A percentile compares a stretch with the other conserved stretches of the same genome.
These are phyloP conservation scores for Tetranychus piercei DNA, from an alignment of 2,888 invertebrate species.

Conservation along the genomic window DNA sequence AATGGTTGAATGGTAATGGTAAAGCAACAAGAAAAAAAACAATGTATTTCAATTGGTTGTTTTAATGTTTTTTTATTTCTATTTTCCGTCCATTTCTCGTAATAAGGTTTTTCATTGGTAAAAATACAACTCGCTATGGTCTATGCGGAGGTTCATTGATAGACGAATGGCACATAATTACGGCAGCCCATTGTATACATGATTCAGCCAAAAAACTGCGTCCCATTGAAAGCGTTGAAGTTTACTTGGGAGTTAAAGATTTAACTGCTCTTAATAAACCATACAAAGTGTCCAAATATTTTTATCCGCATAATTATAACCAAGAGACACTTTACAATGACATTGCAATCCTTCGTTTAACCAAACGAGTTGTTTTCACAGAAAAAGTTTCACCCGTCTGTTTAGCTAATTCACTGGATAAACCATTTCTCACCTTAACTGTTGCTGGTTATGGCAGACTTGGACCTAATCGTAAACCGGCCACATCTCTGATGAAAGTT, in stretches of 20 bases:
- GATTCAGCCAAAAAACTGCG: not conserved
- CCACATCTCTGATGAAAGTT: not conserved
- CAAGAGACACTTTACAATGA: conserved; percentile 5
- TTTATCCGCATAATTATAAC: conserved; percentile 1
- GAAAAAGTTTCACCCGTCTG: not conserved
- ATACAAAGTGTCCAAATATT: not conserved
- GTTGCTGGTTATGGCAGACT: not conserved
- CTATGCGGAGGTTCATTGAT: conserved; percentile 4
- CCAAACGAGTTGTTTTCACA: not conserved
- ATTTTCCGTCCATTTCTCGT: not conserved
- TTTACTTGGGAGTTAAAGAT: conserved; percentile 4
- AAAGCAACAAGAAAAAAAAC: not conserved
- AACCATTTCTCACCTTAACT: not conserved
- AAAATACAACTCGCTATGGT: not conserved
- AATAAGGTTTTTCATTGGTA: not conserved
- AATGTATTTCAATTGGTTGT: too few relatives aligned
- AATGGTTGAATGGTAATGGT: not conserved
- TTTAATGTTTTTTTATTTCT: not conserved
- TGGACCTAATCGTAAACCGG: conserved; percentile 2
- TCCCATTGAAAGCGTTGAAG: not conserved
- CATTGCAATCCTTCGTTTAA: not conserved
- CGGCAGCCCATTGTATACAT: conserved; percentile 3
- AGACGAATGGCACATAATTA: not conserved
- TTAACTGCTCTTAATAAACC: not conserved
- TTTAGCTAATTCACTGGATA: not conserved